A percentile compares a stretch with the other conserved stretches of the same genome.
phyloP scores from a whole-genome alignment of 1,140 invertebrate genomes.

The Trissolcus basalis region DNA sequence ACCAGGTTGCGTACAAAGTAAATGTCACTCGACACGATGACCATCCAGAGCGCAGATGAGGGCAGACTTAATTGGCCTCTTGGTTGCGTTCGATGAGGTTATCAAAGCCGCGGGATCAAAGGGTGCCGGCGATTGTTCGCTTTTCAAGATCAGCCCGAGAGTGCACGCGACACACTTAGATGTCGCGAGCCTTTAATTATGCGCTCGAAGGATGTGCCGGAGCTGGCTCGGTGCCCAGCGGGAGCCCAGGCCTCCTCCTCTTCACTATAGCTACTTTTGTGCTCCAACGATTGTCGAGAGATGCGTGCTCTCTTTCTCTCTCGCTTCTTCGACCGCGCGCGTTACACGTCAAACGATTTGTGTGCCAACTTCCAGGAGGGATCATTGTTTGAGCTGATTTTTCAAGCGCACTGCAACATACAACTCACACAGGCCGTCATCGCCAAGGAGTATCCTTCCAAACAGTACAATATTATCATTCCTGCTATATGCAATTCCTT shows the following conservation, averaged over 20 bases:
- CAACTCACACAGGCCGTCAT: neutral
- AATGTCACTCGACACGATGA: slow-evolving; percentile 53
- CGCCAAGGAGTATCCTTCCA: neutral
- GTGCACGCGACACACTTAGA: slow-evolving; percentile 35
- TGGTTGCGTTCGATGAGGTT: slow-evolving; percentile 48
- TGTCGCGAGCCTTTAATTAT: slow-evolving; percentile 49
- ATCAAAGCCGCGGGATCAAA: slow-evolving; percentile 52
- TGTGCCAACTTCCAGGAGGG: slow-evolving; percentile 1
- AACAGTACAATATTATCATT: no score
- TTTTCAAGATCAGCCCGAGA: slow-evolving; percentile 44
- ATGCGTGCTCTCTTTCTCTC: slow-evolving; percentile 13
- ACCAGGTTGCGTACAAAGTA: slow-evolving; percentile 45
- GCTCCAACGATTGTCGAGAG: slow-evolving; percentile 42
- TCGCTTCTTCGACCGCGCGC: neutral
- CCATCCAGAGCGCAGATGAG: slow-evolving; percentile 20
- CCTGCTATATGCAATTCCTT: no score
- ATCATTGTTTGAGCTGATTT: slow-evolving; percentile 38
- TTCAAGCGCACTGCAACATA: slow-evolving; percentile 24
- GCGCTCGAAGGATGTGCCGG: slow-evolving; percentile 23
- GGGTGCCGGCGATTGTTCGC: slow-evolving; percentile 48
- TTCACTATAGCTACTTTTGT: slow-evolving; percentile 55
- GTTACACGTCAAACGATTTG: slow-evolving; percentile 35
- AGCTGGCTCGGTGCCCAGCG: slow-evolving; percentile 27
- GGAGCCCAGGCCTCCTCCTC: no score
- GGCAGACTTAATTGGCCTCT: slow-evolving; percentile 47